A percentile compares a stretch with the other conserved stretches of the same genome.
Conservation (phyloP, 2,113 vertebrate genomes). For the Taurulus bubalis region DNA sequence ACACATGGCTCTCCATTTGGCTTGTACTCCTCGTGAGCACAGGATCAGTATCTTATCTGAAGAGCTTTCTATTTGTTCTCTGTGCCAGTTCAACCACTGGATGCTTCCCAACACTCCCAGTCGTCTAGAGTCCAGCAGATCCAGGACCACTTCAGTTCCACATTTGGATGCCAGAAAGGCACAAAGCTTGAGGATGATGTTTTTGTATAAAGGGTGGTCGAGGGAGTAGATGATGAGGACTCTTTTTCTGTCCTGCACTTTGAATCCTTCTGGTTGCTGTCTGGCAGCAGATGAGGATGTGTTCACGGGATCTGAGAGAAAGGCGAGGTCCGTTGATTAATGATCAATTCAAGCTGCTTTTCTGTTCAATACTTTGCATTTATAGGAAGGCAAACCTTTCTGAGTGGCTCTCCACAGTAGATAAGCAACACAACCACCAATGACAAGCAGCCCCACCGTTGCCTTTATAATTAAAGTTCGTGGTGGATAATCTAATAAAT, state of each 20-base stretch:
- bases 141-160: conserved; percentile 90
- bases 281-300: conserved; percentile 1
- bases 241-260: conserved; percentile 70
- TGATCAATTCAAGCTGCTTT: conserved; percentile 1
- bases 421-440: conserved; percentile 38
- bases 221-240: conserved; percentile 93
- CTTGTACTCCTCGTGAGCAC: conserved; percentile 90
- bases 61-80: conserved; percentile 84
- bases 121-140: conserved; percentile 86
- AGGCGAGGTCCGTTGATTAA: background rate
- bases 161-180: conserved; percentile 89
- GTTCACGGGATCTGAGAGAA: conserved; percentile 44
- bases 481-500: conserved; percentile 41
- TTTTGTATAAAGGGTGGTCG: conserved; percentile 90
- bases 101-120: conserved; percentile 87
- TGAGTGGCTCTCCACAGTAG: conserved; percentile 40
- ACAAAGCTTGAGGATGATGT: conserved; percentile 89
- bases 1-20: conserved; percentile 94
- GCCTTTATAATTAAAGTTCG: conserved; percentile 38
- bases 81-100: conserved; percentile 91
- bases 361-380: background rate
- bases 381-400: conserved; percentile 54
- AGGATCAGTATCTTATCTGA: conserved; percentile 92
- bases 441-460: conserved; percentile 43
- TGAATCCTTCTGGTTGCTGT: conserved; percentile 13